Conservation (phyloP, 2,113 vertebrate genomes). For the Emydura subglobosa region DNA sequence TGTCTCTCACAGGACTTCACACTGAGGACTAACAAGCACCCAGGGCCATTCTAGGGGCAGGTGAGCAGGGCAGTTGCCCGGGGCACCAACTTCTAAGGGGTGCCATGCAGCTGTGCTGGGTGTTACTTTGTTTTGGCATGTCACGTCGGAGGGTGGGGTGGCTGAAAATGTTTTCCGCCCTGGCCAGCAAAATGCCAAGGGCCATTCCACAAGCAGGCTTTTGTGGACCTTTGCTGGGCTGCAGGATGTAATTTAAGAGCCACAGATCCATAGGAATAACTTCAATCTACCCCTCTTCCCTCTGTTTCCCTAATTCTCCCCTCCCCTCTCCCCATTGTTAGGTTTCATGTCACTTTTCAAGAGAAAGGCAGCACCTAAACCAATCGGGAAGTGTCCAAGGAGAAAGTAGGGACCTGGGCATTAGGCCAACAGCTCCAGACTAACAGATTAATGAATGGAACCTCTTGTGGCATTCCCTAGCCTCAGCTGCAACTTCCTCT, state of each 20-base stretch:
- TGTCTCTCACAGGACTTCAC: background rate
- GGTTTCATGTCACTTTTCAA: background rate
- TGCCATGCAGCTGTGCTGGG: too few relatives aligned
- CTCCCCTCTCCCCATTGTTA: accelerated
- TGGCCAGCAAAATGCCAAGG: background rate
- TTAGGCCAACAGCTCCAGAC: accelerated
- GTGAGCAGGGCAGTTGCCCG: background rate
- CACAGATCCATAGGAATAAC: accelerated
- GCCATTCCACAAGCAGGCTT: background rate
- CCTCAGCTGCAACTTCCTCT: background rate
- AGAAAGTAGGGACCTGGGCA: background rate
- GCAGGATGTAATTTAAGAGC: background rate
- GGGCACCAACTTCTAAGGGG: background rate
- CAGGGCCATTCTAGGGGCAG: background rate
- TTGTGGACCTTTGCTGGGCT: background rate
- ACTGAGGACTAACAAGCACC: background rate
- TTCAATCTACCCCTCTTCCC: background rate
- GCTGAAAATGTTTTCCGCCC: background rate
- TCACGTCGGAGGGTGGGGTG: background rate
- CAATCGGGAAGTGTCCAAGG: background rate
- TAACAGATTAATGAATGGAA: accelerated
- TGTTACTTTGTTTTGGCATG: background rate
- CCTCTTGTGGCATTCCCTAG: background rate
- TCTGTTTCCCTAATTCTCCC: accelerated
- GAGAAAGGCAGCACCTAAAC: background rate